Percentiles rank a stretch among this genome's conserved stretches.
Conservation (phyloP, 2,888 invertebrate species). For the Byasa hedistus region DNA sequence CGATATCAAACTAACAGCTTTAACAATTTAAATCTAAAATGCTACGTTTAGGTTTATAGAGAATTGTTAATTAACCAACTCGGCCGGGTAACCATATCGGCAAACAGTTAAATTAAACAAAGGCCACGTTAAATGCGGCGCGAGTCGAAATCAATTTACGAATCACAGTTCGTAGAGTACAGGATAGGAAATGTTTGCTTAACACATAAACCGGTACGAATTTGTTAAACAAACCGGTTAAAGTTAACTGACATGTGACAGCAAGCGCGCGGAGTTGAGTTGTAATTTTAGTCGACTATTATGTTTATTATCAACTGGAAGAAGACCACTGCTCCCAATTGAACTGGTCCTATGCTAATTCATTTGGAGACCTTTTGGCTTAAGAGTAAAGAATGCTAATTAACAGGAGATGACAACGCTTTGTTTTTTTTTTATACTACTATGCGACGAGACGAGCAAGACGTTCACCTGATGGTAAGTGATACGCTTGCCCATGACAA, state of each 20-base stretch:
- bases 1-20: neutral
- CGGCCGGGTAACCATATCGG: constrained; percentile 24
- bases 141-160: constrained; percentile 22
- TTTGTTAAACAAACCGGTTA: neutral
- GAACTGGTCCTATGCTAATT: no score
- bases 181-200: constrained; percentile 10
- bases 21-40: neutral
- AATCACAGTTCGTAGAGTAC: constrained; percentile 21
- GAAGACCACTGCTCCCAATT: no score
- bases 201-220: constrained; percentile 2
- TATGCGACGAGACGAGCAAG: no score
- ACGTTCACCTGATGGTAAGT: no score
- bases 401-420: no score
- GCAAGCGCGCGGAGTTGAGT: neutral
- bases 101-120: constrained; percentile 33
- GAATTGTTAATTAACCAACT: constrained; percentile 24
- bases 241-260: constrained; percentile 8
- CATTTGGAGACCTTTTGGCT: no score
- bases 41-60: neutral
- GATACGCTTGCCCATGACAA: no score
- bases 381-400: no score
- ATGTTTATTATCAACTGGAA: no score
- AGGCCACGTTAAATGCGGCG: constrained; percentile 25
- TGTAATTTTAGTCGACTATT: no score
- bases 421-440: no score